Evolutionary conservation across 2,113 vertebrate genomes (phyloP), one percentile per base, ranked within the genome.

Genomic region (Pachypanchax playfairii): DNA sequence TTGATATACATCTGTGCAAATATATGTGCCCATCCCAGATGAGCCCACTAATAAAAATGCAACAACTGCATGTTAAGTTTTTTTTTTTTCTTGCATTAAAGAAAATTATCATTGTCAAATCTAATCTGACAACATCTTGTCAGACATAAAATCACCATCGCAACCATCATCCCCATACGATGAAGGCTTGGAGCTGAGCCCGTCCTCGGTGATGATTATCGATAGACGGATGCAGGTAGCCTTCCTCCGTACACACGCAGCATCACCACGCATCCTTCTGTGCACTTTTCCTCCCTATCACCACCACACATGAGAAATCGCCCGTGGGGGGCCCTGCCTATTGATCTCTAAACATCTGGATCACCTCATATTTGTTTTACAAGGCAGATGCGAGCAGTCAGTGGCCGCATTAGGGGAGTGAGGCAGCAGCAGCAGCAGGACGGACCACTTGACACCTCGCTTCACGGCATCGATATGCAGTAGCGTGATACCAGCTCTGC

Each of bases 401-500:
- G 66, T 42, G 73, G 80, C 47, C 67, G 74, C 64, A 68, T 51
- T 26, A 70, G 70, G 33, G 60, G 71, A 51, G 70, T 43, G 64
- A 79, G 38, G 60, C 83, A 43, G 65, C 72, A 47, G 56, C 70
- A 74, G 61, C 70, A 84, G 9, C 71, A 79, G 79, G 70, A 85
- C 74, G 74, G 79, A 85, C 26, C 83, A 86, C 86, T 85, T 83
- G 90, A 84, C 87, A 88, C 87, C 82, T 84, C 67, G 75, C 73
- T 83, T 84, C 83, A 80, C 79, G 81, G 86, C 83, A 84, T 86
- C 73, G 82, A 89, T 75, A 91, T 89, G 86, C 88, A 84, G 86
- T 90, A 86, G 87, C 81, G 88, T 87, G 85, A 87, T 84, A 73
- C 42, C 87, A 81, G 86, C 90, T 88, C 84, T 90, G 87, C 87